Evolutionary conservation across 2,797 vertebrate species (phyloP), one percentile per base, ranked within the genome.

Genomic region (Pelobates cultripes): DNA sequence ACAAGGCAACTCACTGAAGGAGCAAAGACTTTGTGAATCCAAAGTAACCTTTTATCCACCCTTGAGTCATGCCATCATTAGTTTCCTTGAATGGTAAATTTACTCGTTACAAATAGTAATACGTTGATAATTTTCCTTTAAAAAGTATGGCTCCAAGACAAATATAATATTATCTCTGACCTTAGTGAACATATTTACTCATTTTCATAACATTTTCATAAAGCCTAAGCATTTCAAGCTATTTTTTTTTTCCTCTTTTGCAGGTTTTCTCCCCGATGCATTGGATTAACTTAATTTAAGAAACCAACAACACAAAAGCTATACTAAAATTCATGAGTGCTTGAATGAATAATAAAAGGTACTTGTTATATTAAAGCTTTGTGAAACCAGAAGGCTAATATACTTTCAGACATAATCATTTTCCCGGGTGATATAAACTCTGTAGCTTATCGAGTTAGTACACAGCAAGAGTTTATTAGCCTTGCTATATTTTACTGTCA

Each of bases 391-490:
- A 79, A 84, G 73, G 73, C 81, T 88, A 77, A 85, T 87, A 85
- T 87, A 85, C 57, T 86, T 85, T 78, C 70, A 85, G 77, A 28
- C 78, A 43, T 70, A 85, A n/a, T 81, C 70, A 70, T 75, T 85
- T 86, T 47, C 73, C 68, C 70, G 0, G 3, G 80, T 82, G 86
- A 83, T 72, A 83, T 84, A 80, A 85, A 86, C 70, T 84, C 43
- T 73, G 76, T 73, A 77, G 84, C 86, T 85, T 79, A 86, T 84
- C 82, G 86, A 87, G 85, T 80, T 85, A 82, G 74, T 83, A 81
- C 75, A 87, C 88, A 87, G 81, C 75, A 78, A 79, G 85, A 78
- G 85, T 89, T 89, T 88, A 87, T 89, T 86, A 88, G 84, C 73
- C 81, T 66, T 78, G 81, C 41, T 71, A 76, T 79, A 79, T 75